Conservation (phyloP, 2,113 vertebrate genomes). For the Petromus typicus region DNA sequence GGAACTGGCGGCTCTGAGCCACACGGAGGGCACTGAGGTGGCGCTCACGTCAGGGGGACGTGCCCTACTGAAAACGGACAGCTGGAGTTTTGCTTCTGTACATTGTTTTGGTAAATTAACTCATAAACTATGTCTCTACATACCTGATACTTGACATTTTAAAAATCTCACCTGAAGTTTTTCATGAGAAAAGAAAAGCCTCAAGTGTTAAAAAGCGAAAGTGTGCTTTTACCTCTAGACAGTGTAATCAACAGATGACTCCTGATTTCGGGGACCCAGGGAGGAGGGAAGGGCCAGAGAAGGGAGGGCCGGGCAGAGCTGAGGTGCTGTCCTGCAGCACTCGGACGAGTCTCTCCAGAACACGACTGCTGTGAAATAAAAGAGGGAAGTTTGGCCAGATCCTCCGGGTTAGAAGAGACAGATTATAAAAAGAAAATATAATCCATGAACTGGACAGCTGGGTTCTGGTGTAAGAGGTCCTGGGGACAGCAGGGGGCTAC, state of each 20-base stretch:
- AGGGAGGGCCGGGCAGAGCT: neutral
- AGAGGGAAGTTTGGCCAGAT: neutral
- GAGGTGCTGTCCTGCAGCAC: too few species aligned
- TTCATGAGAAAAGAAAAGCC: neutral
- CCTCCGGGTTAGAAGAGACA: neutral
- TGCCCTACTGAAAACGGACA: neutral
- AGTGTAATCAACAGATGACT: neutral
- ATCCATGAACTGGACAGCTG: too few species aligned
- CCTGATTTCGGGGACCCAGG: neutral
- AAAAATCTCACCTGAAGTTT: neutral
- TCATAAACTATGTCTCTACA: neutral
- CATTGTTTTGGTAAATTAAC: neutral
- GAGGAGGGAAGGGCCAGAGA: neutral
- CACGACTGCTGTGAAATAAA: too few species aligned
- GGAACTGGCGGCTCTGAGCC: neutral
- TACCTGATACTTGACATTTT: neutral
- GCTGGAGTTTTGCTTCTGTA: neutral
- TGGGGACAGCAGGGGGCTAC: neutral
- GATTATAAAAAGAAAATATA: neutral
- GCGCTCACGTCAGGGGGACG: neutral
- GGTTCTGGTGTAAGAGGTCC: accelerated
- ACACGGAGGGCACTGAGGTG: neutral
- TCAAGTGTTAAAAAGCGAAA: neutral
- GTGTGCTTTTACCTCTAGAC: neutral
- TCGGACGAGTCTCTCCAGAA: neutral